Percentiles rank a stretch among this genome's conserved stretches.
These are phyloP conservation scores for Enteromius afrohamiltoni DNA, from an alignment of 2,797 vertebrate species.

Conservation along the genomic window DNA sequence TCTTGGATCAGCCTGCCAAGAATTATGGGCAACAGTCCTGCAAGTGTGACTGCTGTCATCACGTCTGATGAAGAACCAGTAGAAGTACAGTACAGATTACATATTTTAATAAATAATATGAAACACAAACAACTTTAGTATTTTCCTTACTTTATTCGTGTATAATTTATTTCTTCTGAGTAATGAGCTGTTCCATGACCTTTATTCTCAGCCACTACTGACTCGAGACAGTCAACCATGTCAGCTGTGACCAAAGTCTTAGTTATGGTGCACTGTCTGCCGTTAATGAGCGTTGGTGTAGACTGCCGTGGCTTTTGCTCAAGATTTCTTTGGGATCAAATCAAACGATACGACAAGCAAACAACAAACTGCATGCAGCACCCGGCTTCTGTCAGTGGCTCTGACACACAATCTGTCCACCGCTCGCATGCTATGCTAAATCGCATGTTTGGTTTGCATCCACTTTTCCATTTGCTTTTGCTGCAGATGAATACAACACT, in stretches of 20 bases:
- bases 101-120: not conserved
- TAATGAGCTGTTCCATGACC: not conserved
- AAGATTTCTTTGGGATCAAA: not conserved
- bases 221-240: not conserved
- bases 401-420: not conserved
- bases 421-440: slow-evolving; percentile 6
- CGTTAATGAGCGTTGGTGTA: not conserved
- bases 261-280: not conserved
- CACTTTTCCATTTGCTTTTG: slow-evolving; percentile 4
- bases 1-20: not conserved
- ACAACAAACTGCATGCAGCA: not conserved
- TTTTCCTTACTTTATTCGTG: not conserved
- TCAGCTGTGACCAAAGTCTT: not conserved
- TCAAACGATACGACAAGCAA: not conserved
- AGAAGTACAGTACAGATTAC: not conserved
- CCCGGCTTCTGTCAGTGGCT: not conserved
- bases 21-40: not conserved
- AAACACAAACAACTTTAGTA: not conserved
- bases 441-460: slow-evolving; percentile 37
- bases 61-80: not conserved
- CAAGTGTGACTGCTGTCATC: not conserved
- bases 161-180: not conserved
- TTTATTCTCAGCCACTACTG: not conserved
- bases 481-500: slow-evolving; percentile 40
- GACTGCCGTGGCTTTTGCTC: not conserved